Conservation (phyloP, 92 coral and sea anemone genomes). For the Metridium senile region DNA sequence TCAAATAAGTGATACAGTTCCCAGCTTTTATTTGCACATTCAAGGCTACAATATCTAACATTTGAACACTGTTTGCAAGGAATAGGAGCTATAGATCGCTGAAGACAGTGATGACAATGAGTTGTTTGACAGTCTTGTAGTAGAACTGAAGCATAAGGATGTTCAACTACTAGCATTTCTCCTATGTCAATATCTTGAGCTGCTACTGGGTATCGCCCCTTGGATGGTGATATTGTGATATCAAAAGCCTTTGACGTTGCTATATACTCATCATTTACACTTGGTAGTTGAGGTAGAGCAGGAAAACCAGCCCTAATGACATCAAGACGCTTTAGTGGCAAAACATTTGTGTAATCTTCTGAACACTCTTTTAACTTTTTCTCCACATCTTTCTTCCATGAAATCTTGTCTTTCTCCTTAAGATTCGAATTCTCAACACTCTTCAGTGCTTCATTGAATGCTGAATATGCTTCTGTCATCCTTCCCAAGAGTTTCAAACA, state of each 20-base stretch:
- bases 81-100: constrained; percentile 51
- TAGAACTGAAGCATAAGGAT: constrained; percentile 93
- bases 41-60: constrained; percentile 75
- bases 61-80: constrained; percentile 85
- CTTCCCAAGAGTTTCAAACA: constrained; percentile 53
- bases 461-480: constrained; percentile 39
- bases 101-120: constrained; percentile 91
- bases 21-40: constrained; percentile 86
- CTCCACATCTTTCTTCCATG: constrained; percentile 60
- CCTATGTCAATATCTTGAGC: constrained; percentile 79
- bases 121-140: constrained; percentile 61
- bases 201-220: constrained; percentile 84
- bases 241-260: constrained; percentile 71
- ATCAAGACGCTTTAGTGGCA: neutral
- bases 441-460: constrained; percentile 60
- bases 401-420: constrained; percentile 55
- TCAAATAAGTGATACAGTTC: constrained; percentile 69
- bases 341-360: neutral
- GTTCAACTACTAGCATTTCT: constrained; percentile 83
- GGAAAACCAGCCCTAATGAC: constrained; percentile 18
- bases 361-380: constrained; percentile 39
- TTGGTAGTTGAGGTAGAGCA: constrained; percentile 37
- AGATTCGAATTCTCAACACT: constrained; percentile 59
- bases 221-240: constrained; percentile 25
- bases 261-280: constrained; percentile 38